A percentile compares a stretch with the other conserved stretches of the same genome.
Evolutionary conservation across 1,140 invertebrate species (phyloP).

Genomic region (Hylyphantes graminicola): DNA sequence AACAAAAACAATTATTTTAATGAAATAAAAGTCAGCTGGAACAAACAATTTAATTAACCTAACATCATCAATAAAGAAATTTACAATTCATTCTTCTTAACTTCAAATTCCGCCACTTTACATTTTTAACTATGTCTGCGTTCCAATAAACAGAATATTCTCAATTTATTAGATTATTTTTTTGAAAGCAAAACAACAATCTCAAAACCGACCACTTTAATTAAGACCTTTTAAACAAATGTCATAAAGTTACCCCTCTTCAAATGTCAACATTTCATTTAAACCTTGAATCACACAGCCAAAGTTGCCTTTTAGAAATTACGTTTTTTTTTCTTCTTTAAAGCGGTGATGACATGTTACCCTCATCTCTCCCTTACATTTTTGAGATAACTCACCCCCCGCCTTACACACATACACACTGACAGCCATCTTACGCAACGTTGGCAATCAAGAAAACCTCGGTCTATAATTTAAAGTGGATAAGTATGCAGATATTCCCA

Average conservation of each 20-base stretch:
- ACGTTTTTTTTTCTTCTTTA: constrained; percentile 14
- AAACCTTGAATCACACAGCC: neutral
- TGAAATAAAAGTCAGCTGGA: no score
- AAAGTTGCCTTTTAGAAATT: constrained; percentile 15
- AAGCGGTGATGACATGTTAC: constrained; percentile 40
- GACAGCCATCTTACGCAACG: constrained; percentile 12
- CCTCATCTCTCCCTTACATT: neutral
- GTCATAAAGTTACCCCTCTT: neutral
- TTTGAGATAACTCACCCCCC: constrained; percentile 6
- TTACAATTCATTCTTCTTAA: no score
- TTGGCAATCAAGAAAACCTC: constrained; percentile 57
- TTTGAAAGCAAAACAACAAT: no score
- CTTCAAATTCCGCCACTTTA: no score
- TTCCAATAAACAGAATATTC: no score
- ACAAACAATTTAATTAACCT: no score
- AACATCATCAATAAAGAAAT: no score
- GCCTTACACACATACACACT: no score
- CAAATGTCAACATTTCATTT: constrained; percentile 32
- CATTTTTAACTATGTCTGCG: no score
- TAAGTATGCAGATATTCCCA: constrained; percentile 54
- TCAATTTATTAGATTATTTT: no score
- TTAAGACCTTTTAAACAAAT: constrained; percentile 7
- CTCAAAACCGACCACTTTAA: neutral
- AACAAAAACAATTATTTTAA: no score
- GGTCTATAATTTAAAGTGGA: constrained; percentile 59